These are phyloP conservation scores for Anastrepha ludens DNA, from an alignment of 1,140 invertebrate species.

Conservation along the genomic window DNA sequence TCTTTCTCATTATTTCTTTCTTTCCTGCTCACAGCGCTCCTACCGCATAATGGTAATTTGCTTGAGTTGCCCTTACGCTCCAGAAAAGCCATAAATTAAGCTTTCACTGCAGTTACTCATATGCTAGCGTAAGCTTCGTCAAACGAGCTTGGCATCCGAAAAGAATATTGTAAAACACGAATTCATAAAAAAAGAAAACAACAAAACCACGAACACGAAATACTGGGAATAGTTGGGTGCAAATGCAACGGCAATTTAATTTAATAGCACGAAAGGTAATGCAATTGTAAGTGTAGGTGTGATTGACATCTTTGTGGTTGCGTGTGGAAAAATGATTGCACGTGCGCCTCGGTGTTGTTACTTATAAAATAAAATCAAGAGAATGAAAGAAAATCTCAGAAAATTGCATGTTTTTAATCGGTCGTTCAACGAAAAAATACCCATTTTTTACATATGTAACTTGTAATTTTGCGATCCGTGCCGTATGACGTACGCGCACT, in stretches of 20 bases:
- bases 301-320: neutral
- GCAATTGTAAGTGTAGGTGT: neutral
- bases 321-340: neutral
- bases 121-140: neutral
- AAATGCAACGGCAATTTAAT: constrained; percentile 38
- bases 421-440: no score
- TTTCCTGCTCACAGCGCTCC: neutral
- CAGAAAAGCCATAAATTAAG: constrained; percentile 45
- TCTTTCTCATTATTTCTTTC: neutral
- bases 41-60: constrained; percentile 23
- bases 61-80: constrained; percentile 22
- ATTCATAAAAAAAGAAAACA: neutral
- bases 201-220: neutral
- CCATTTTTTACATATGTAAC: no score
- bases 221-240: constrained; percentile 2
- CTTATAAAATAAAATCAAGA: neutral
- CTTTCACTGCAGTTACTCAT: constrained; percentile 47
- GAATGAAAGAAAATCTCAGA: no score
- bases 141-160: neutral
- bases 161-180: no score
- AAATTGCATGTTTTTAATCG: no score
- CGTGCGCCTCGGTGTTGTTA: neutral
- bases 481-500: no score
- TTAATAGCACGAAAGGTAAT: neutral
- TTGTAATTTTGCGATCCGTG: no score